Conservation (phyloP, 2,113 vertebrate genomes). For the Parotia lawesii region DNA sequence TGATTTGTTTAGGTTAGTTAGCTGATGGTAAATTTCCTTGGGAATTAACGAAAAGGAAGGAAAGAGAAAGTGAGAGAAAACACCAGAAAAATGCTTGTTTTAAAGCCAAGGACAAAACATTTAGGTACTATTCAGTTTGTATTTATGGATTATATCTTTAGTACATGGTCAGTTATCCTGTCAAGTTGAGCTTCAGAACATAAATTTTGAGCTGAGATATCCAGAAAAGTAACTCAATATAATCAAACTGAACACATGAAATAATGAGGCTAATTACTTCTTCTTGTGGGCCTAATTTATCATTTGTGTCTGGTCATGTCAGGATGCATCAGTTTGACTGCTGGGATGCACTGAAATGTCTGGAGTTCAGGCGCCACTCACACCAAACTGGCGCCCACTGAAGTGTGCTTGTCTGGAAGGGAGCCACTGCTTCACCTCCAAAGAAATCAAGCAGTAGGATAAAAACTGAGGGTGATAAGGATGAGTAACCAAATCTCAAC, state of each 20-base stretch:
- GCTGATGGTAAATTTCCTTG: neutral
- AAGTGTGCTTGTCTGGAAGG: neutral
- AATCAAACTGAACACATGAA: neutral
- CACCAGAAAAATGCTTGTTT: neutral
- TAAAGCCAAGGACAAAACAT: neutral
- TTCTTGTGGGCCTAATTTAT: neutral
- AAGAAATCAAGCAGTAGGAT: neutral
- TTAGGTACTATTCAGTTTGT: neutral
- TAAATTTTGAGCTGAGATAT: neutral
- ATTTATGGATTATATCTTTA: neutral
- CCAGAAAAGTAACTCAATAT: neutral
- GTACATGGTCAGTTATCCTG: accelerated
- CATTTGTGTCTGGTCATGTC: neutral
- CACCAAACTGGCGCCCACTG: neutral
- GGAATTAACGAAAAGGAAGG: neutral
- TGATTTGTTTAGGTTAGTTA: neutral
- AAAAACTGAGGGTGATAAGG: neutral
- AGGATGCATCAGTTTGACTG: neutral
- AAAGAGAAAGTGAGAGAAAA: neutral
- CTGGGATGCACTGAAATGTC: neutral
- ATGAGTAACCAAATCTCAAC: neutral
- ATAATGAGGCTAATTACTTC: neutral
- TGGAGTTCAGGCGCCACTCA: neutral
- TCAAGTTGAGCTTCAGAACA: neutral
- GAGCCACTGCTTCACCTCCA: neutral